Base-by-base conservation (phyloP, 2,113 vertebrate species). In the Bucco capensis region DNA sequence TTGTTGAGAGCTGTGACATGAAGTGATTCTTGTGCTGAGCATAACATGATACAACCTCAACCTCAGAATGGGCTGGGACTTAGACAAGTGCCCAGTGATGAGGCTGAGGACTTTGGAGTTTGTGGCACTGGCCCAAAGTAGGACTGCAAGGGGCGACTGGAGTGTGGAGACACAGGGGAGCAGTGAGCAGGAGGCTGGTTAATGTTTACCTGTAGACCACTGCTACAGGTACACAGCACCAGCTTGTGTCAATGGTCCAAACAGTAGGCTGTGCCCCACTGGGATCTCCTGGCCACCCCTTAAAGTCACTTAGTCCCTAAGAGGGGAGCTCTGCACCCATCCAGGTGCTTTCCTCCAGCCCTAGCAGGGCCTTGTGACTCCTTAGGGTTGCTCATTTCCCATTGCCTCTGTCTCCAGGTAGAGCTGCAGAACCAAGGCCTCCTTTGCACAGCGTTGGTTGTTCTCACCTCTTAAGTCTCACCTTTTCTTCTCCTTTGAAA, bases 401-500 rank as follows among this genome's bases (percentile, higher is more conserved):
- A 5, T 47, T 15, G 4, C 69, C 62, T 58, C 50, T 12, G 10
- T 18, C 38, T 62, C 56, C 58, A 0, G 2, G 6, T 10, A 13
- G 30, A 72, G 75, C 19, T 2, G 73, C 79, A 57, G 73, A 31
- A 14, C 54, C 0, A 0, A 28, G 67, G n/a, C 19, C 21, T 18
- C 47, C 60, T 64, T 23, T 31, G 47, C n/a, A 7, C 1, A 2
- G 24, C 1, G 0, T 9, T 33, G 27, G 8, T 9, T 30, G 18
- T 14, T 44, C 56, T 74, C 44, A 4, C 12, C 0, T 12, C 42
- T 24, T 42, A 8, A 47, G 27, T 74, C 16, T 0, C 38, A 5
- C 17, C n/a, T 70, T 25, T 19, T 35, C n/a, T 19, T 38, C 76
- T 25, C 30, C 50, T 77, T 44, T 5, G 38, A 14, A 96, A 99